These are phyloP conservation scores for Lonchura striata DNA, from an alignment of 2,113 vertebrate species.

Conservation along the genomic window DNA sequence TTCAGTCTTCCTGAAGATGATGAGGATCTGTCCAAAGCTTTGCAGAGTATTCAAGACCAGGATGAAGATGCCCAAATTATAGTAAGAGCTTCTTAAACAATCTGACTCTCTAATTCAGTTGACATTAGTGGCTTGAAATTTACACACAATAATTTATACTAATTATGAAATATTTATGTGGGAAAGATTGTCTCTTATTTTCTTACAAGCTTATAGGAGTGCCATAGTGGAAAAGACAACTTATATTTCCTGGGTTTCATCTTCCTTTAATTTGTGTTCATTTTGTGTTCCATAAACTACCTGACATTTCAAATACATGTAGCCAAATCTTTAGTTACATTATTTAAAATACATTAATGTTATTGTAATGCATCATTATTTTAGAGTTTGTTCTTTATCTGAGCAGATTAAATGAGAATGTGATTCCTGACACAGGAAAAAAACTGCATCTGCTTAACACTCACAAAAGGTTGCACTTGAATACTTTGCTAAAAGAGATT, in stretches of 20 bases:
- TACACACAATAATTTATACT: not conserved
- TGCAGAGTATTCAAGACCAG: slow-evolving; percentile 70
- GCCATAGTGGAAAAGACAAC: not conserved
- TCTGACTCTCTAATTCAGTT: not conserved
- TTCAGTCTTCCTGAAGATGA: slow-evolving; percentile 76
- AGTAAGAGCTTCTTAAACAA: slow-evolving; percentile 46
- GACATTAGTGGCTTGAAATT: not conserved
- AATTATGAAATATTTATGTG: not conserved
- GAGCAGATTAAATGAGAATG: not conserved
- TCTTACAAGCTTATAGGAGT: not conserved
- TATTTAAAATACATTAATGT: not conserved
- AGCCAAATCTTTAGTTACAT: not conserved
- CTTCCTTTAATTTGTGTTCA: not conserved
- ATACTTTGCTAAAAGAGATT: not conserved
- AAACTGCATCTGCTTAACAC: not conserved
- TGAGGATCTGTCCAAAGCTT: slow-evolving; percentile 77
- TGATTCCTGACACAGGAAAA: not conserved
- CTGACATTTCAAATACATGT: not conserved
- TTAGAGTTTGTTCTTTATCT: not conserved
- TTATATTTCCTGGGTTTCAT: not conserved
- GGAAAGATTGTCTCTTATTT: not conserved
- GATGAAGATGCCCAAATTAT: slow-evolving; percentile 46
- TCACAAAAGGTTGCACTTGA: not conserved
- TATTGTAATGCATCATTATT: not conserved
- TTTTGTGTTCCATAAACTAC: not conserved